Evolutionary conservation across 92 coral and sea anemone genomes (phyloP).

Genomic region (Zoanthus sociatus): DNA sequence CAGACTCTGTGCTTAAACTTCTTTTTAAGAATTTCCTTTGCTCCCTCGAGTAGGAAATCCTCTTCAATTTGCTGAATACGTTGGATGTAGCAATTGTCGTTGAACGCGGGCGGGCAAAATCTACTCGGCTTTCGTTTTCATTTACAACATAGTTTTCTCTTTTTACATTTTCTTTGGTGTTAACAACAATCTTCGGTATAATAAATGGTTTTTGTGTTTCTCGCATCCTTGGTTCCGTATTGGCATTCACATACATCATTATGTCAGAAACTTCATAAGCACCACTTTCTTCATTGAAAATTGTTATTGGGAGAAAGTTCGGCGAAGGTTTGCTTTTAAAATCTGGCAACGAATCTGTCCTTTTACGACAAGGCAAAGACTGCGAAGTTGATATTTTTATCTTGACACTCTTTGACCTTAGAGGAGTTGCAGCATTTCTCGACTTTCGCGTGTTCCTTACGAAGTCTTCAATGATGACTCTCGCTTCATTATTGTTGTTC

Average conservation of each 20-base stretch:
- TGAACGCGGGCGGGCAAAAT: constrained; percentile 13
- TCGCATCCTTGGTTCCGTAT: neutral
- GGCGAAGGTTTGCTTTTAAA: neutral
- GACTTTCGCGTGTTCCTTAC: constrained; percentile 54
- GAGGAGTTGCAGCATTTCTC: neutral
- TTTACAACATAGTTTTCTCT: neutral
- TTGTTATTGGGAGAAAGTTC: constrained; percentile 7
- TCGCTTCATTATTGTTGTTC: constrained; percentile 64
- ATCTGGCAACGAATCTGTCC: constrained; percentile 9
- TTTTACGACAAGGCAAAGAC: neutral
- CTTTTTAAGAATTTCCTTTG: neutral
- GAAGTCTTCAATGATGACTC: constrained; percentile 74
- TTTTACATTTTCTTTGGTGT: neutral
- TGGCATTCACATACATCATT: neutral
- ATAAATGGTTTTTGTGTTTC: neutral
- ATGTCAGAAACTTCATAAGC: neutral
- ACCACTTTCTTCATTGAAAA: constrained; percentile 5
- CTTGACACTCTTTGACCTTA: constrained; percentile 12
- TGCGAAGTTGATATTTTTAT: neutral
- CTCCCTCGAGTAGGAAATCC: neutral
- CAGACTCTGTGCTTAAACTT: neutral
- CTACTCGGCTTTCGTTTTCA: neutral
- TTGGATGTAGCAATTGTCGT: constrained; percentile 18
- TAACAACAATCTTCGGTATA: constrained; percentile 26
- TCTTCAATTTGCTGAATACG: neutral